Evolutionary conservation across 2,797 vertebrate species (phyloP), one percentile per base, ranked within the genome.

Genomic region (Euphonia xanthogaster): DNA sequence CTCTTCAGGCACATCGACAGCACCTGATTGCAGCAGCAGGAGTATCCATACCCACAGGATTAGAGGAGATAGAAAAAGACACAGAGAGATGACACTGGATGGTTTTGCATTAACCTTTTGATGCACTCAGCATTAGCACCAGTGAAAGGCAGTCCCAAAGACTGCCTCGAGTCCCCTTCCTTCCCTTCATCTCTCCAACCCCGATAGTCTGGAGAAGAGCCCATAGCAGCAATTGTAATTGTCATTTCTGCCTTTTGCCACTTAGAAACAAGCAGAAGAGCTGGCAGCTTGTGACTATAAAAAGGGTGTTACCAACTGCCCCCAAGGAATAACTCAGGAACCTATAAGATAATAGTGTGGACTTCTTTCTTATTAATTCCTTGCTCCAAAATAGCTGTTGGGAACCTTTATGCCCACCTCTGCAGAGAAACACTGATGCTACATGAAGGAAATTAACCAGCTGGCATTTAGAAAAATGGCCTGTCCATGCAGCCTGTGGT

Each of bases 61-160:
- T 39, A 86, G 23, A 68, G 72, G 18, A 88, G 87, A 78, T 15
- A 55, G 72, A 68, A 75, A 81, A 84, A 42, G 47, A 78, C 87
- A 58, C 0, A 11, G 25, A 6, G 42, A 96, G 58, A 72, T 58
- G 47, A 68, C 66, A 77, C 14, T 44, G 14, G 42, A 40, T 54
- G 48, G 72, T 74, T 95, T 77, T 67, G 15, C 11, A 17, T 84
- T 72, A 88, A 95, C 76, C 73, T 95, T 65, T 81, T 51, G 72
- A 78, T 48, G 47, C 37, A 31, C 28, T 83, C 57, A 61, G 25
- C 65, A 27, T 51, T 39, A 67, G 21, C 7, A 1, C 12, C n/a
- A 54, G 55, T 45, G 87, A 87, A 90, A 90, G 21, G 12, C 68
- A 75, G 44, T 3, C 16, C 47, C 70, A 37, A 75, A 86, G 47